Evolutionary conservation across 2,113 vertebrate species (phyloP).

Genomic region (Mastomys coucha): DNA sequence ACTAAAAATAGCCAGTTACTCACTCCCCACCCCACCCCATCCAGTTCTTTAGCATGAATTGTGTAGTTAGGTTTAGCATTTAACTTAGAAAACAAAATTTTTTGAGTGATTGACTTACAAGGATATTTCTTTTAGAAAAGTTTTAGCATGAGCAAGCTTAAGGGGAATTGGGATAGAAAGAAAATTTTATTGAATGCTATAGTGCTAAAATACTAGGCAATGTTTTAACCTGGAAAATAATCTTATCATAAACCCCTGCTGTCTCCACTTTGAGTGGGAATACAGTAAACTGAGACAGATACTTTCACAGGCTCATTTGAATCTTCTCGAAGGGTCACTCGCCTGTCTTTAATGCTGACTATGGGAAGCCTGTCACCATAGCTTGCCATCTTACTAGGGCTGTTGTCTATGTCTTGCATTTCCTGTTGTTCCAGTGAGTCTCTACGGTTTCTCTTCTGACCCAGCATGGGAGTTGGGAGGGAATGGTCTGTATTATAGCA

Average conservation of each 20-base stretch:
- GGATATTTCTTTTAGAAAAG: background rate
- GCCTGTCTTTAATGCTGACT: background rate
- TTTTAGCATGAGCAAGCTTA: background rate
- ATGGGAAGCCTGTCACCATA: background rate
- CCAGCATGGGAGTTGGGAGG: background rate
- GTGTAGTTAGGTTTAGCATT: background rate
- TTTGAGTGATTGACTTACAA: background rate
- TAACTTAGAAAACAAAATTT: background rate
- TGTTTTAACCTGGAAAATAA: constrained; percentile 4
- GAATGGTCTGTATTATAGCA: background rate
- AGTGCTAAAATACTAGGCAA: background rate
- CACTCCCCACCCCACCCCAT: background rate
- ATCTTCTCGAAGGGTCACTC: background rate
- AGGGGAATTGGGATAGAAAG: background rate
- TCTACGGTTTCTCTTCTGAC: constrained; percentile 26
- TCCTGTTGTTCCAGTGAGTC: background rate
- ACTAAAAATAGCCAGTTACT: background rate
- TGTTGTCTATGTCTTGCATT: background rate
- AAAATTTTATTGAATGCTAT: constrained; percentile 21
- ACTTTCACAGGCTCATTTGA: background rate
- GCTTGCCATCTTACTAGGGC: background rate
- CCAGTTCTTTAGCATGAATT: background rate
- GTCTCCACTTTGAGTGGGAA: background rate
- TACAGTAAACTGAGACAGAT: background rate
- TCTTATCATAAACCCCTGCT: background rate